Conservation (phyloP, 2,797 vertebrate species). For the Clarias pachynema region DNA sequence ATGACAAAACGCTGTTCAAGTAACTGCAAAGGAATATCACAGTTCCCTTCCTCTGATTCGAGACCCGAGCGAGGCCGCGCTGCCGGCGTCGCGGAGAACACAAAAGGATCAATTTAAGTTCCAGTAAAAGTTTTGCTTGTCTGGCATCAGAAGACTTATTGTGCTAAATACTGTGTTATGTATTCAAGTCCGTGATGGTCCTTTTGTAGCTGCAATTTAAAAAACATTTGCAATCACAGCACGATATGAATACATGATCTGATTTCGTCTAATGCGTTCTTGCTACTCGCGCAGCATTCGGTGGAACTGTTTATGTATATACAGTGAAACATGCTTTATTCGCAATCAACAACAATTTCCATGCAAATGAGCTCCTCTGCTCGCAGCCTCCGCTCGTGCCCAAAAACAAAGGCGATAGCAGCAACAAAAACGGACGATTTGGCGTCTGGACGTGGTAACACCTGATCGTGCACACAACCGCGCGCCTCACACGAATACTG, state of each 20-base stretch:
- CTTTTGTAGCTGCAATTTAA: slow-evolving; percentile 21
- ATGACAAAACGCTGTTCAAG: slow-evolving; percentile 29
- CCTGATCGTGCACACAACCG: slow-evolving; percentile 36
- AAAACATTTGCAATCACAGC: slow-evolving; percentile 43
- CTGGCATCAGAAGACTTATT: slow-evolving; percentile 5
- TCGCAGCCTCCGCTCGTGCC: slow-evolving; percentile 37
- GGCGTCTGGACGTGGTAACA: slow-evolving; percentile 20
- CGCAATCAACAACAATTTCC: slow-evolving; percentile 56
- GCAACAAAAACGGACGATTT: slow-evolving; percentile 50
- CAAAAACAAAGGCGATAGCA: slow-evolving; percentile 51
- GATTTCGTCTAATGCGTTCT: slow-evolving; percentile 46
- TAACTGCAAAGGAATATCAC: slow-evolving; percentile 24
- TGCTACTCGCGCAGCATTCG: slow-evolving; percentile 38
- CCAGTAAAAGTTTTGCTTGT: slow-evolving; percentile 3
- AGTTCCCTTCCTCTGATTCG: background rate
- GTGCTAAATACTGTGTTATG: slow-evolving; percentile 38
- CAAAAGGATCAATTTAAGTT: slow-evolving; percentile 10
- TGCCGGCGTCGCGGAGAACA: background rate
- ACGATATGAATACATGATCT: slow-evolving; percentile 49
- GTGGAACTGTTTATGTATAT: slow-evolving; percentile 45
- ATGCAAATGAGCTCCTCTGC: slow-evolving; percentile 55
- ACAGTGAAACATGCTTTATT: slow-evolving; percentile 49
- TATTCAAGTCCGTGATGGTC: slow-evolving; percentile 20
- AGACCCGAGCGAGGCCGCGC: background rate
- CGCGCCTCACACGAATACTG: slow-evolving; percentile 27